phyloP scores from a whole-genome alignment of 2,113 vertebrate genomes.

The Phyllostomus discolor region DNA sequence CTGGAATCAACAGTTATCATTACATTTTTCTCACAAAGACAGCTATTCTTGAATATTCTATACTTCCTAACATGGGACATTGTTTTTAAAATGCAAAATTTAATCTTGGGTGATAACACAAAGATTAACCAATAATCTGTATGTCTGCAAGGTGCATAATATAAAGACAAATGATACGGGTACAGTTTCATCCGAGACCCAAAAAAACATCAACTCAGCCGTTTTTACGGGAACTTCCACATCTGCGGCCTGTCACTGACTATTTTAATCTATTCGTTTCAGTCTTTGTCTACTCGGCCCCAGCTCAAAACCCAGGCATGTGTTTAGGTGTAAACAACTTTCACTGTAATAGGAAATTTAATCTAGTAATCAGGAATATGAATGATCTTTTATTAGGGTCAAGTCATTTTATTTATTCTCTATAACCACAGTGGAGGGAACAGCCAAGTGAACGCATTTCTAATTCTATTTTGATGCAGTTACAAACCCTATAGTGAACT shows the following conservation, averaged over 20 bases:
- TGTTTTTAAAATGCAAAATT: slow-evolving; percentile 37
- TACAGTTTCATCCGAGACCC: slow-evolving; percentile 39
- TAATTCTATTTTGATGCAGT: slow-evolving; percentile 42
- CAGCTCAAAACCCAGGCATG: slow-evolving; percentile 47
- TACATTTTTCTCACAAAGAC: neutral
- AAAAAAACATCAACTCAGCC: slow-evolving; percentile 57
- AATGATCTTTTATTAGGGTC: slow-evolving; percentile 34
- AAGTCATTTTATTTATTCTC: slow-evolving; percentile 34
- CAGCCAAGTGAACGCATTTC: slow-evolving; percentile 2
- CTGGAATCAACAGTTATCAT: neutral
- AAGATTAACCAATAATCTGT: slow-evolving; percentile 26
- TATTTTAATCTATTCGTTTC: slow-evolving; percentile 50
- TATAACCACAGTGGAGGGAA: slow-evolving; percentile 31
- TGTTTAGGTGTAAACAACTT: slow-evolving; percentile 48
- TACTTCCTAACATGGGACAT: neutral
- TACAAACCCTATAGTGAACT: slow-evolving; percentile 9
- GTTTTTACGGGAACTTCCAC: slow-evolving; percentile 45
- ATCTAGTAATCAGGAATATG: slow-evolving; percentile 48
- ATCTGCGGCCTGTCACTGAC: slow-evolving; percentile 59
- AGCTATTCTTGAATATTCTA: slow-evolving; percentile 33
- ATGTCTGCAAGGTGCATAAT: slow-evolving; percentile 8
- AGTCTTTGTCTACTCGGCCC: slow-evolving; percentile 27
- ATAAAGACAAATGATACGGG: slow-evolving; percentile 37
- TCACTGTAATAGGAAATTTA: slow-evolving; percentile 49
- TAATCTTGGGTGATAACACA: slow-evolving; percentile 22